Conservation (phyloP, 2,113 vertebrate species). For the Tringa solitaria region DNA sequence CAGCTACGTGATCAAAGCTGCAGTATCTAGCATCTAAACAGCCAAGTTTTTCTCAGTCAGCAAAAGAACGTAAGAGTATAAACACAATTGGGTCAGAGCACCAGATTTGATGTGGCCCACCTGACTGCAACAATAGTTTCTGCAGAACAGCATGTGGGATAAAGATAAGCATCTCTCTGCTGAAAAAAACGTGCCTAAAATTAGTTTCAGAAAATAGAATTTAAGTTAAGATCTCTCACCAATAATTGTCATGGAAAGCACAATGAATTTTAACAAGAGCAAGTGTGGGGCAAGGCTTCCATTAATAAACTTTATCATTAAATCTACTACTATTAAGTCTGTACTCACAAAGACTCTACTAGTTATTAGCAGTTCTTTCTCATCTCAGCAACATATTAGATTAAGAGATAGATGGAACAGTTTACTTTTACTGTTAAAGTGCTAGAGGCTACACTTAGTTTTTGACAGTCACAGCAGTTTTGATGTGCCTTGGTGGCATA, state of each 20-base stretch:
- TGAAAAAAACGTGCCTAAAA: background rate
- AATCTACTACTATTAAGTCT: background rate
- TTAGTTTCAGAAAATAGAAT: background rate
- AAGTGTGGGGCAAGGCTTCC: background rate
- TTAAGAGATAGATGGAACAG: background rate
- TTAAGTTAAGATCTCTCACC: background rate
- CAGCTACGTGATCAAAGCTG: background rate
- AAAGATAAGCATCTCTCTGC: background rate
- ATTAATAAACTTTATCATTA: slow-evolving; percentile 22
- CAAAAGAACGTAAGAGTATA: background rate
- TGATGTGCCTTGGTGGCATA: background rate
- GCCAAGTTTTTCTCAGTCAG: background rate
- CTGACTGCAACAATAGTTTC: background rate
- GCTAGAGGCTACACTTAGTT: background rate
- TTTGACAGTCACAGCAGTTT: background rate
- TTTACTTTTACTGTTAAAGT: background rate
- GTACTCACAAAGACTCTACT: background rate
- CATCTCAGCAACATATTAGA: background rate
- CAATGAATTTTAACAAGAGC: background rate
- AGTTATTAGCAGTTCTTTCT: background rate
- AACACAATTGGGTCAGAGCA: background rate
- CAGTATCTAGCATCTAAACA: background rate
- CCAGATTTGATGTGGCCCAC: background rate
- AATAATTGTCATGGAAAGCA: background rate
- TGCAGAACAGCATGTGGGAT: background rate